Evolutionary conservation across 2,797 vertebrate species (phyloP).

Genomic region (Anabas testudineus): DNA sequence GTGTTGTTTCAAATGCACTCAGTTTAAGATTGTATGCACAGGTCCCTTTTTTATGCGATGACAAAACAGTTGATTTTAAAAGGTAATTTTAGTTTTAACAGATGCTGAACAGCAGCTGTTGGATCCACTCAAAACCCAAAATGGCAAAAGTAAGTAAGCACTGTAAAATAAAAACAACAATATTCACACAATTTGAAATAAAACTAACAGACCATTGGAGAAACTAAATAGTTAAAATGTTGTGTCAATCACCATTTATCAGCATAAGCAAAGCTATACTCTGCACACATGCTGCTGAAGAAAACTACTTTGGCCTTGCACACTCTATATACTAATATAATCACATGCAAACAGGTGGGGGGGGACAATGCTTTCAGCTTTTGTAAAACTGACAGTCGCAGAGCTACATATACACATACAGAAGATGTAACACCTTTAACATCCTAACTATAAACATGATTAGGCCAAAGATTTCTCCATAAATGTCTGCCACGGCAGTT

Average conservation of each 20-base stretch:
- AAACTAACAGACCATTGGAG: conserved; percentile 43
- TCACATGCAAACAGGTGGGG: conserved; percentile 78
- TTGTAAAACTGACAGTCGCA: conserved; percentile 54
- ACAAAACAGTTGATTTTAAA: conserved; percentile 51
- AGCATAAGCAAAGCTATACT: conserved; percentile 66
- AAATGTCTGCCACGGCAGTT: conserved; percentile 35
- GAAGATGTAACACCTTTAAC: conserved; percentile 46
- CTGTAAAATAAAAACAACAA: conserved; percentile 38
- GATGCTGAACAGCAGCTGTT: conserved; percentile 33
- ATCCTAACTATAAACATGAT: conserved; percentile 66
- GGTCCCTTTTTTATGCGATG: conserved; percentile 45
- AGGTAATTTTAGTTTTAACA: conserved; percentile 39
- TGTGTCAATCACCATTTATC: conserved; percentile 52
- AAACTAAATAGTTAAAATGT: conserved; percentile 59
- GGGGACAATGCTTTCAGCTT: conserved; percentile 37
- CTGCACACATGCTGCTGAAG: conserved; percentile 75
- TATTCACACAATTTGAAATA: conserved; percentile 52
- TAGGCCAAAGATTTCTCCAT: conserved; percentile 46
- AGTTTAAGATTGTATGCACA: conserved; percentile 47
- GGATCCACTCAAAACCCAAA: conserved; percentile 39
- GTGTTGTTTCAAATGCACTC: conserved; percentile 53
- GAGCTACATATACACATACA: conserved; percentile 65
- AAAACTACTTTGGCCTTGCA: conserved; percentile 73
- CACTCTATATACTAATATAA: conserved; percentile 70
- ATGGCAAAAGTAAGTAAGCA: conserved; percentile 33